Evolutionary conservation across 2,113 vertebrate species (phyloP).

Genomic region (Campylomormyrus numenius): DNA sequence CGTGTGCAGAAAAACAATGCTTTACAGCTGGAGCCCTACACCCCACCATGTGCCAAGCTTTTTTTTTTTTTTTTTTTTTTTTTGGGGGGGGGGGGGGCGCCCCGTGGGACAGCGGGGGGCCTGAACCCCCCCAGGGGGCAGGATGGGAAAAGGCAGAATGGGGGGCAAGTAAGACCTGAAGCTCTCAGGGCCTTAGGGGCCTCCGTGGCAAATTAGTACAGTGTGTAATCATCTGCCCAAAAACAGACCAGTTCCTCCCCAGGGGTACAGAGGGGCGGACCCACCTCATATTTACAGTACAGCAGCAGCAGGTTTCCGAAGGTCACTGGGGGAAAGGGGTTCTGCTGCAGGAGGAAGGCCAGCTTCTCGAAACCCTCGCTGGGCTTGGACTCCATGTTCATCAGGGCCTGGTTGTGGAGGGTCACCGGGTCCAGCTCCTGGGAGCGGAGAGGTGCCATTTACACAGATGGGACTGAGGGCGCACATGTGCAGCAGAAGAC

Average conservation of each 20-base stretch:
- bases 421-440: constrained; percentile 87
- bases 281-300: constrained; percentile 80
- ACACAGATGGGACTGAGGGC: neutral
- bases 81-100: neutral
- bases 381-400: constrained; percentile 87
- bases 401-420: constrained; percentile 86
- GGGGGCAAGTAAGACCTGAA: neutral
- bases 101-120: neutral
- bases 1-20: constrained; percentile 5
- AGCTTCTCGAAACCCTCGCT: constrained; percentile 90
- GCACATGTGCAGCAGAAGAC: neutral
- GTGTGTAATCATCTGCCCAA: neutral
- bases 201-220: neutral
- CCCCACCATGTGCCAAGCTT: neutral
- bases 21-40: neutral
- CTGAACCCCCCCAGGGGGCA: neutral
- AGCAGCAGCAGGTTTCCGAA: constrained; percentile 91
- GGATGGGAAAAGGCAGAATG: neutral
- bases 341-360: constrained; percentile 88
- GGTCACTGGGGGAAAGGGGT: constrained; percentile 81
- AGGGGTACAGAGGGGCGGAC: neutral
- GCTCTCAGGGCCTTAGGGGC: neutral
- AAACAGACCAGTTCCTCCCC: neutral
- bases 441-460: neutral
- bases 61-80: neutral